These are phyloP conservation scores for Tretioscincus oriximinensis DNA, from an alignment of 2,113 vertebrate species.

Conservation along the genomic window DNA sequence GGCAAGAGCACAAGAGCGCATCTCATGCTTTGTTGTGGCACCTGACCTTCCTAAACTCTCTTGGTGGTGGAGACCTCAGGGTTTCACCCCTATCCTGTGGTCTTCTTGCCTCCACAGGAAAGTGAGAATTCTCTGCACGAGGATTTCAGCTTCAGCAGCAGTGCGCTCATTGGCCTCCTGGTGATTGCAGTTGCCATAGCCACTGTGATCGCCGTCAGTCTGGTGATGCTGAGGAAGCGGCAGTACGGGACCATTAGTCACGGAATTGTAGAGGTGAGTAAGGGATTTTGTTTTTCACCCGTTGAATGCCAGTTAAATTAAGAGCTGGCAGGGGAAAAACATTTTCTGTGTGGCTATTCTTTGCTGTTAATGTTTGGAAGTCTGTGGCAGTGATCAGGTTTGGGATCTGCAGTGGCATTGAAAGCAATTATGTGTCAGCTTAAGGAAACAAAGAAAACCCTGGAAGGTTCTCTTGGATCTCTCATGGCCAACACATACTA, in stretches of 20 bases:
- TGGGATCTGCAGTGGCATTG: background rate
- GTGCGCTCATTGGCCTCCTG: conserved; percentile 90
- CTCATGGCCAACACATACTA: too few relatives aligned
- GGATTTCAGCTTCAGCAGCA: conserved; percentile 92
- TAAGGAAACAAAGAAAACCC: background rate
- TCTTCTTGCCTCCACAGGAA: conserved; percentile 70
- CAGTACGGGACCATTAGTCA: conserved; percentile 98
- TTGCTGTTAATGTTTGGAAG: background rate
- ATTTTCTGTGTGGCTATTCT: background rate
- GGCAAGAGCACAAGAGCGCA: accelerated
- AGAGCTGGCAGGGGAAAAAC: background rate
- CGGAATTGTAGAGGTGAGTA: conserved; percentile 94
- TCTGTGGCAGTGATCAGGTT: too few relatives aligned
- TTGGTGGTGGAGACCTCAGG: background rate
- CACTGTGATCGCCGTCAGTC: conserved; percentile 93
- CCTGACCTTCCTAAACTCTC: background rate
- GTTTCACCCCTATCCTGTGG: background rate
- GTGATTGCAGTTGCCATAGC: conserved; percentile 95
- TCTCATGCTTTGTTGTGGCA: background rate
- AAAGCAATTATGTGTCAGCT: background rate
- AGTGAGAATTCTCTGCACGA: conserved; percentile 82
- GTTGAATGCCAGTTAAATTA: background rate
- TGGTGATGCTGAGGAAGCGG: conserved; percentile 95
- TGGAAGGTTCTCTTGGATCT: background rate
- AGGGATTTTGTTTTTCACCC: background rate